Evolutionary conservation across 1,140 invertebrate genomes (phyloP).

Genomic region (Sarcophaga peregrina): DNA sequence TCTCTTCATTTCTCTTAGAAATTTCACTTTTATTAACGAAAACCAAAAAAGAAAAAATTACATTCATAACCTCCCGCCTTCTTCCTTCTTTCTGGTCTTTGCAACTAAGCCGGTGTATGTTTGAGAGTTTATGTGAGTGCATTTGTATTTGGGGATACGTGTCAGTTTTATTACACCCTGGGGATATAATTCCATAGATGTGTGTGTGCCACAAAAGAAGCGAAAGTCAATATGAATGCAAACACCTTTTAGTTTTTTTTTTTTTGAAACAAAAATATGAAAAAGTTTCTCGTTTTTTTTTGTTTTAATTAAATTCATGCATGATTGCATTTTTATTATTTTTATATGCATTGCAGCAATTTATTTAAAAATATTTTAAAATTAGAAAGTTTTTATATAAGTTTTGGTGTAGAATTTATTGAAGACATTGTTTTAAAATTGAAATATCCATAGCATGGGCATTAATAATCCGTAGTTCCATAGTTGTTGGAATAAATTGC

Average conservation of each 20-base stretch:
- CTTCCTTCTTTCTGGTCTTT: not conserved
- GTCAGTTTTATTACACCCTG: constrained; percentile 20
- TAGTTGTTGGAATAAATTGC: no score
- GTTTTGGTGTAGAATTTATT: no score
- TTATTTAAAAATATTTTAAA: no score
- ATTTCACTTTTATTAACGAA: constrained; percentile 42
- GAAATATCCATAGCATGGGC: no score
- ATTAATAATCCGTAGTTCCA: no score
- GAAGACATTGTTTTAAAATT: no score
- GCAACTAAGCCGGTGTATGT: not conserved
- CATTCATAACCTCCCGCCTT: not conserved
- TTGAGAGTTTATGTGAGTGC: not conserved
- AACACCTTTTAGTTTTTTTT: constrained; percentile 16
- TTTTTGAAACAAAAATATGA: no score
- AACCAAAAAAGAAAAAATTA: constrained; percentile 1
- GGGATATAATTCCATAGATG: not conserved
- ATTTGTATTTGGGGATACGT: constrained; percentile 25
- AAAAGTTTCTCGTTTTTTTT: no score
- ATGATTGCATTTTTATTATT: not conserved
- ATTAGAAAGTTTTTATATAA: no score
- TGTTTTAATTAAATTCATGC: not conserved
- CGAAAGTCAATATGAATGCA: not conserved
- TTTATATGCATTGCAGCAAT: no score
- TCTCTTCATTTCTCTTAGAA: not conserved
- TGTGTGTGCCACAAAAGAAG: constrained; percentile 1